These are phyloP conservation scores for Nemapogon koenigi DNA, from an alignment of 2,888 invertebrate species.

Conservation along the genomic window DNA sequence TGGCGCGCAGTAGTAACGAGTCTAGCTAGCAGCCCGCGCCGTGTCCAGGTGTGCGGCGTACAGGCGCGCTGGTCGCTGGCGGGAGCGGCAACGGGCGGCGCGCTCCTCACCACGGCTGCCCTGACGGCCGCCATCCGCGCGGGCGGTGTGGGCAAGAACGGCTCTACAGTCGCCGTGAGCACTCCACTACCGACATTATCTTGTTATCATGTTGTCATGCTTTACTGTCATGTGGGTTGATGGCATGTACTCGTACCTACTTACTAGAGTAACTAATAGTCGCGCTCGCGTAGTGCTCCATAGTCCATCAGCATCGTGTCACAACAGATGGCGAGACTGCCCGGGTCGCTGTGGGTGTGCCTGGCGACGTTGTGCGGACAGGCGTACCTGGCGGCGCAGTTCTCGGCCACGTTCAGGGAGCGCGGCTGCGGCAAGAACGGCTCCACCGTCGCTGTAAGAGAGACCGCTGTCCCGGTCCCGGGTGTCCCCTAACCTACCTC, in stretches of 20 bases:
- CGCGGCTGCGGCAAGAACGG: conserved; percentile 97
- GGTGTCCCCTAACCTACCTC: too few species aligned
- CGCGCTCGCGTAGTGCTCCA: too few species aligned
- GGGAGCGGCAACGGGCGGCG: conserved; percentile 75
- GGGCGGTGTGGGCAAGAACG: conserved; percentile 97
- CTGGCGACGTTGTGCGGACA: conserved; percentile 65
- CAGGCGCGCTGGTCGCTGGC: conserved; percentile 80
- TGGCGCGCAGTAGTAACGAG: not conserved
- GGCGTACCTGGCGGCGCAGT: conserved; percentile 69
- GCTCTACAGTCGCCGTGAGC: conserved; percentile 97
- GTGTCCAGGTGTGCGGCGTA: conserved; percentile 52
- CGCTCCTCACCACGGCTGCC: conserved; percentile 74
- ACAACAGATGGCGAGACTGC: conserved; percentile 50
- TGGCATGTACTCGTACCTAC: conserved; percentile 45
- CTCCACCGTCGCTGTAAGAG: conserved; percentile 93
- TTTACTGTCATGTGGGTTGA: conserved; percentile 55
- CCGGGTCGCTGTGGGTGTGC: conserved; percentile 46
- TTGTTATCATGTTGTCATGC: conserved; percentile 1
- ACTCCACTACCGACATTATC: conserved; percentile 7
- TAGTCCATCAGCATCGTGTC: too few species aligned
- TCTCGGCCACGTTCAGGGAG: conserved; percentile 74
- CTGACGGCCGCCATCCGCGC: conserved; percentile 79
- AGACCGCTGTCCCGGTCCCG: not conserved
- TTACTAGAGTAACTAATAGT: too few species aligned
- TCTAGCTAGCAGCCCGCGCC: too few species aligned